phyloP scores from a whole-genome alignment of 2,113 vertebrate species.

The Channa argus region DNA sequence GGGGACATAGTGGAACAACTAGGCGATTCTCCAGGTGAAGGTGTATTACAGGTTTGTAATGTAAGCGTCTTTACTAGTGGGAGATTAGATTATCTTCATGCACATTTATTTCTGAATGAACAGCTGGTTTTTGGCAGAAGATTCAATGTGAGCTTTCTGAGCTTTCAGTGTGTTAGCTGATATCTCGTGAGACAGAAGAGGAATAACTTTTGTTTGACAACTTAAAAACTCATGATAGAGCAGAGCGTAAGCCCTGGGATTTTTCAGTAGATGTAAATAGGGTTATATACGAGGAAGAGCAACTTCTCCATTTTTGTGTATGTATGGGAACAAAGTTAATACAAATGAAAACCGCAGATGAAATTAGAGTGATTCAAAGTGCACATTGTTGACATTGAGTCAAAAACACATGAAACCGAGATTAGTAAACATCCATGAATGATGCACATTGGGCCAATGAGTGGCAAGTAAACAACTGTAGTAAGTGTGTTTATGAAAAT shows the following conservation, averaged over 20 bases:
- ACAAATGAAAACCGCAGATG: conserved; percentile 5
- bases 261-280: neutral
- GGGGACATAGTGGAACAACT: no score
- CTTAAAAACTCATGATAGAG: neutral
- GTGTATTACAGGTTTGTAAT: no score
- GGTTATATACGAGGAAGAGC: neutral
- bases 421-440: neutral
- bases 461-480: no score
- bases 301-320: neutral
- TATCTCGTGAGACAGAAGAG: conserved; percentile 26
- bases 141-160: neutral
- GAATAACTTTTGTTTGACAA: conserved; percentile 44
- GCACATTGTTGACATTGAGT: conserved; percentile 10
- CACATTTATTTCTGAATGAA: neutral
- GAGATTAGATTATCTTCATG: no score
- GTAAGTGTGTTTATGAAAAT: no score
- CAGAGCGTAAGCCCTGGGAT: neutral
- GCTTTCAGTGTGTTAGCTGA: neutral
- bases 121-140: no score
- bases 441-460: neutral
- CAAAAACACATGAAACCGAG: conserved; percentile 1
- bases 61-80: no score
- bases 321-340: neutral
- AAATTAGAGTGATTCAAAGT: neutral
- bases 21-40: no score